phyloP scores from a whole-genome alignment of 2,797 vertebrate genomes.

The Malurus splendens region DNA sequence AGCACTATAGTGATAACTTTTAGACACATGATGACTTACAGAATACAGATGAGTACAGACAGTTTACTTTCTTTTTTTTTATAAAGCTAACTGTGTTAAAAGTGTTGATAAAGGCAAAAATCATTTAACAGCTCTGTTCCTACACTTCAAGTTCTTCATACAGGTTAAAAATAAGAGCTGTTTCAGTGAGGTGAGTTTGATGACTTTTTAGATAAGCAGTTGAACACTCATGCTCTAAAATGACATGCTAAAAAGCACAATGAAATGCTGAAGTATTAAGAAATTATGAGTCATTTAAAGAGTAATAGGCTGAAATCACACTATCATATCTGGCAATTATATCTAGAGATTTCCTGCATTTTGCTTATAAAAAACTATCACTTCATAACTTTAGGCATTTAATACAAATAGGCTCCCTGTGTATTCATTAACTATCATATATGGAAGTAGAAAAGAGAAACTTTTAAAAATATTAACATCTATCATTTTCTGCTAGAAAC shows the following conservation, averaged over 20 bases:
- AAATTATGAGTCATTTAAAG: not conserved
- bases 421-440: not conserved
- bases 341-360: not conserved
- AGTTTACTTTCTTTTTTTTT: not conserved
- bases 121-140: not conserved
- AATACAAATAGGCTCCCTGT: not conserved
- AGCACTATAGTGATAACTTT: not conserved
- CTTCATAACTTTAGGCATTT: not conserved
- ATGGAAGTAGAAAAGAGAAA: not conserved
- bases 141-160: not conserved
- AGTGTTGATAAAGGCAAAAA: not conserved
- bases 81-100: not conserved
- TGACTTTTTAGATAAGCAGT: not conserved
- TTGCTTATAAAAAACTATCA: not conserved
- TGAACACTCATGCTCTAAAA: not conserved
- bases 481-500: not conserved
- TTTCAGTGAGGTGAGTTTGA: not conserved
- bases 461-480: not conserved
- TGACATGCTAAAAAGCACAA: not conserved
- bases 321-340: not conserved
- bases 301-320: not conserved
- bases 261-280: not conserved
- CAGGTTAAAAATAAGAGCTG: not conserved
- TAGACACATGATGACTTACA: accelerated
- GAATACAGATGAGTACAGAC: not conserved